Percentiles rank a stretch among this genome's conserved stretches.
phyloP scores from a whole-genome alignment of 2,113 vertebrate genomes.

The Indicator maculatus region DNA sequence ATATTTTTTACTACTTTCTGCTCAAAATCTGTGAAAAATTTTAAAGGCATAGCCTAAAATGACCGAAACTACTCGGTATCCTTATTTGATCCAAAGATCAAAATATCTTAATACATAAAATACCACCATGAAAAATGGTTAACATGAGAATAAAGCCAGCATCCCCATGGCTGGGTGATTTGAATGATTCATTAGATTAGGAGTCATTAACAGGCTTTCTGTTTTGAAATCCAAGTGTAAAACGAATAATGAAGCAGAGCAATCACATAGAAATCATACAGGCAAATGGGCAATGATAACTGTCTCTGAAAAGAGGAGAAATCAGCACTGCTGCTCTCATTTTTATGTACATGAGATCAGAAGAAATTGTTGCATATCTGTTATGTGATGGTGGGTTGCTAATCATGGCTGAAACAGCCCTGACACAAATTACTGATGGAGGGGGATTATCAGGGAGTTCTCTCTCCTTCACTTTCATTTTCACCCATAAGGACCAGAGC shows the following conservation, averaged over 20 bases:
- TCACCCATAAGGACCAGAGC: neutral
- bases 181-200: constrained; percentile 13
- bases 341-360: neutral
- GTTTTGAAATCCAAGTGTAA: neutral
- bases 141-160: neutral
- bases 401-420: neutral
- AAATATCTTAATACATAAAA: neutral
- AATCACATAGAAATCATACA: neutral
- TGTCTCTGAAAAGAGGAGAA: constrained; percentile 1
- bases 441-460: neutral
- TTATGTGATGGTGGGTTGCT: neutral
- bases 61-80: neutral
- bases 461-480: neutral
- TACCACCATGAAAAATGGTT: neutral
- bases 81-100: neutral
- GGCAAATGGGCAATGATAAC: neutral
- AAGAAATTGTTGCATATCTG: neutral
- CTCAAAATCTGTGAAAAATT: no score
- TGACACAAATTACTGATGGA: neutral
- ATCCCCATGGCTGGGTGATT: neutral
- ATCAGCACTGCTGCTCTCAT: constrained; percentile 5
- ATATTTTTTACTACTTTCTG: no score
- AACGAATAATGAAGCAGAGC: neutral
- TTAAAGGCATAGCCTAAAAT: no score
- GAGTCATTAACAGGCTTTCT: neutral